Base-by-base conservation (phyloP, 1,140 invertebrate species). In the Anthonomus grandis region DNA sequence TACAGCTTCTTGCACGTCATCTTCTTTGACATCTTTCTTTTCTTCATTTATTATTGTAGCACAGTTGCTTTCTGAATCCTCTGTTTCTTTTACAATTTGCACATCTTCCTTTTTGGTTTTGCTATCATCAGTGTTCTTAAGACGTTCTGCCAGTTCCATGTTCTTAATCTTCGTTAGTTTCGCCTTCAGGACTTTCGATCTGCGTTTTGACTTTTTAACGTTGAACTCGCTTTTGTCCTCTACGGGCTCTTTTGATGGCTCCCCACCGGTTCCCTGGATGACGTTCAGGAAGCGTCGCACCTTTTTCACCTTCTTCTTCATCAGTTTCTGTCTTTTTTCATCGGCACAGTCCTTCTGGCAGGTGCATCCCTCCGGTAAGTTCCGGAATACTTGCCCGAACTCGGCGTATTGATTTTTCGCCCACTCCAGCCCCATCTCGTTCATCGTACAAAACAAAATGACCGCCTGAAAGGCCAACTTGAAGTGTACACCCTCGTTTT, bases 101-200 rank as follows among this genome's bases (percentile, higher is more conserved):
- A 21, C 17, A 8, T 1, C 6, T 42, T 22, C n/a, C 18, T 22
- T 2, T 21, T 42, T 21, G n/a, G 4, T 18, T n/a, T n/a, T n/a
- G n/a, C n/a, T n/a, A n/a, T n/a, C n/a, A n/a, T n/a, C n/a, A n/a
- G n/a, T n/a, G n/a, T n/a, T n/a, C n/a, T n/a, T n/a, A n/a, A 60
- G 36, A 44, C 50, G 36, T 55, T 63, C 61, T 3, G 44, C 58
- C 22, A 64, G 31, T 46, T 64, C 60, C 45, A 57, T 50, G 31
- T 42, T 60, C 36, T 62, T 63, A 18, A 64, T 54, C 60, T 63
- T 64, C 3, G 57, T 49, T 2, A 64, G 46, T 47, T 64, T 65
- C 4, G 64, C 59, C 57, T 68, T 66, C 19, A 63, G 41, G 0
- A 61, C 54, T 59, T 63, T 63, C 8, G 57, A 59, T n/a, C 63